Base-by-base conservation (phyloP, 2,113 vertebrate species). In the Geothlypis trichas region DNA sequence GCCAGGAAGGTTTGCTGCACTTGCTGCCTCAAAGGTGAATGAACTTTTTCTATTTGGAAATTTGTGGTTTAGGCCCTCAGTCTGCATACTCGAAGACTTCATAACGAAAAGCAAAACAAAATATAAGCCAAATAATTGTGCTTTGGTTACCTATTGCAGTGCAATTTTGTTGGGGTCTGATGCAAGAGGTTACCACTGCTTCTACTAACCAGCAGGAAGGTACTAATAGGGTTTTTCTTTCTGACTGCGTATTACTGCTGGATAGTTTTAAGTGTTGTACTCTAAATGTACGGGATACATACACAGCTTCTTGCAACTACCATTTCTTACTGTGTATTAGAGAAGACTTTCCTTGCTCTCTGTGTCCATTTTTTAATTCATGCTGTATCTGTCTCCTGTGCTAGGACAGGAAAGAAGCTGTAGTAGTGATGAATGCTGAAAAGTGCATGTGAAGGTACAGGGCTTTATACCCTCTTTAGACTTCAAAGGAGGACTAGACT, bases 321-420 rank as follows among this genome's bases (percentile, higher is more conserved):
- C 0, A 0, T 73, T 79, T 83, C 41, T 72, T 59, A 20, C 11
- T 5, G 0, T 46, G 42, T 87, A 8, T 47, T 72, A 11, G 31
- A 51, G 42, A 23, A 59, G 21, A 39, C 20, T 65, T 85, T 5
- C 17, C 14, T 59, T 66, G 17, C 15, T 73, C 21, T 81, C 5
- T 33, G 7, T 37, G 6, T 51, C 21, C 1, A 0, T 42, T 46
- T 31, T 72, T 51, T 26, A 35, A 24, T 66, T 81, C 19, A n/a
- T 21, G 35, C n/a, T 84, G 7, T 66, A 13, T 59, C 30, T 66
- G 9, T 49, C 26, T 15, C 4, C 16, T 55, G 22, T 63, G 15
- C 39, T 71, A 23, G 65, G 68, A 62, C 27, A 55, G 30, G 17
- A 37, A 28, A 86, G 54, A 65, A 90, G 51, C 35, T 35, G 9